Evolutionary conservation across 92 coral and sea anemone species (phyloP).

Genomic region (Zoanthus solanderi): DNA sequence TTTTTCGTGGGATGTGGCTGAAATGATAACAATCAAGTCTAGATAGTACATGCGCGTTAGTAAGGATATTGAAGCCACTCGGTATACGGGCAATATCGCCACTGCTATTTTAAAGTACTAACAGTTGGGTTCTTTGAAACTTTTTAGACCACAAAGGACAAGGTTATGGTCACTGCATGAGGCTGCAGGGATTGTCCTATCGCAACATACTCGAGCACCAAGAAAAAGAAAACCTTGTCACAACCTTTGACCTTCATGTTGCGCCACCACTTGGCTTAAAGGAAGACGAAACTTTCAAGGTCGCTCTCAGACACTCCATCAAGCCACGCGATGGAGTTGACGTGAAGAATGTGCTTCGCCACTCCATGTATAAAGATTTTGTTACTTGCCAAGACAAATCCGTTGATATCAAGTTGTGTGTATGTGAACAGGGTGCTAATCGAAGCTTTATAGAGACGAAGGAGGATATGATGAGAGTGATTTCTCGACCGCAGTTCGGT

Average conservation of each 20-base stretch:
- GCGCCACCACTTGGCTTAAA: constrained; percentile 20
- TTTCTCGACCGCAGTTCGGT: constrained; percentile 29
- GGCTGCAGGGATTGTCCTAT: constrained; percentile 22
- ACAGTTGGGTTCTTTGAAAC: constrained; percentile 3
- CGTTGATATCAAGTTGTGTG: constrained; percentile 83
- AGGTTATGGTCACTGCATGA: constrained; percentile 42
- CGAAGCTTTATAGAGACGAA: constrained; percentile 21
- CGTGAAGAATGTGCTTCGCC: constrained; percentile 21
- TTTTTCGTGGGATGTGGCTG: too few relatives aligned
- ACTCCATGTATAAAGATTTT: constrained; percentile 46
- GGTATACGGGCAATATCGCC: too few relatives aligned
- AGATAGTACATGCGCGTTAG: too few relatives aligned
- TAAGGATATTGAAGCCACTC: too few relatives aligned
- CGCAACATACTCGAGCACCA: constrained; percentile 34
- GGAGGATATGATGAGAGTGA: constrained; percentile 32
- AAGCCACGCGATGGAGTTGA: constrained; percentile 25
- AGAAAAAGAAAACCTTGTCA: constrained; percentile 12
- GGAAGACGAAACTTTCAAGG: constrained; percentile 32
- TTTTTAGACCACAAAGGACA: constrained; percentile 16
- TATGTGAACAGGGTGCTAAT: constrained; percentile 53
- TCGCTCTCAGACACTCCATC: constrained; percentile 40
- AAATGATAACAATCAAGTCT: too few relatives aligned
- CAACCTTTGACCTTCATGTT: constrained; percentile 28
- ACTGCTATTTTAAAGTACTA: background rate
- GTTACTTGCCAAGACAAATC: constrained; percentile 68